Conservation (phyloP, 1,140 invertebrate genomes). For the Thereuonema tuberculata region DNA sequence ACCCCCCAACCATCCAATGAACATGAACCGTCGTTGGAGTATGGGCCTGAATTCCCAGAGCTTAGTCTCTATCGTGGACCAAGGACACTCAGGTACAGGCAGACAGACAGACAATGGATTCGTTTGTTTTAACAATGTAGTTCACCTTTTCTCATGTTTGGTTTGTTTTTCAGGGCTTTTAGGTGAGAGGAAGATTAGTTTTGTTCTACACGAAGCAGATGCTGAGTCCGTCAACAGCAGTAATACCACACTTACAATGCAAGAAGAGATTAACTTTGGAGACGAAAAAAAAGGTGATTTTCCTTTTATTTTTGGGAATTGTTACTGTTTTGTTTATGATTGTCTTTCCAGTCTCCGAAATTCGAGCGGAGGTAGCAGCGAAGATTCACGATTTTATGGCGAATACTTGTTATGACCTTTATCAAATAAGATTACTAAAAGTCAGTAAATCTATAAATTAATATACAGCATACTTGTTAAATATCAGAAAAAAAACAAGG, state of each 20-base stretch:
- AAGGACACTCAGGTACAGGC: constrained; percentile 39
- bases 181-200: constrained; percentile 83
- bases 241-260: constrained; percentile 65
- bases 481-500: too few relatives aligned
- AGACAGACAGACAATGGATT: neutral
- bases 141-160: too few relatives aligned
- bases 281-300: constrained; percentile 29
- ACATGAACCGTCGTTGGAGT: constrained; percentile 74
- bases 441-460: too few relatives aligned
- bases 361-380: too few relatives aligned
- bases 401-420: too few relatives aligned
- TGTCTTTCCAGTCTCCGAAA: too few relatives aligned
- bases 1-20: constrained; percentile 27
- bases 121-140: constrained; percentile 11
- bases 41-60: constrained; percentile 83
- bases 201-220: constrained; percentile 85
- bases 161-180: too few relatives aligned
- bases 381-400: too few relatives aligned
- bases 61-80: constrained; percentile 72
- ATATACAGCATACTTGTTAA: too few relatives aligned
- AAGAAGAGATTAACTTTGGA: constrained; percentile 20
- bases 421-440: too few relatives aligned
- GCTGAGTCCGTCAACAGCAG: constrained; percentile 87
- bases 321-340: neutral
- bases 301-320: too few relatives aligned